Evolutionary conservation across 2,888 invertebrate genomes (phyloP).

Genomic region (Pogonocherus hispidulus): DNA sequence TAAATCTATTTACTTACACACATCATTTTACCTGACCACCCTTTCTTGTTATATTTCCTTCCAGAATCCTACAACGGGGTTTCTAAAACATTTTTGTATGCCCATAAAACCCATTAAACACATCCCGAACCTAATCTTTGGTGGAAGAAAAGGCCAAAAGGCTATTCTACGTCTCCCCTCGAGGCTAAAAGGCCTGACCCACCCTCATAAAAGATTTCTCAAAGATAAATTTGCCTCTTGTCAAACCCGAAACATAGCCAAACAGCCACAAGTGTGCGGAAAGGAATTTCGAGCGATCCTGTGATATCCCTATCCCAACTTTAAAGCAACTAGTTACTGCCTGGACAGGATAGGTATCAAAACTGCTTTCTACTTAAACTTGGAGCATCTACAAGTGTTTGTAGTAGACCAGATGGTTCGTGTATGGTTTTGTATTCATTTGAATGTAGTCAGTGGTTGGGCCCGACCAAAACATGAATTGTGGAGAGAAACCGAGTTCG

Average conservation of each 20-base stretch:
- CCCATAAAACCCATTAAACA: slow-evolving; percentile 5
- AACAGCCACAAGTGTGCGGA: slow-evolving; percentile 62
- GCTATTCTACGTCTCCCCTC: slow-evolving; percentile 38
- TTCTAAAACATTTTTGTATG: slow-evolving; percentile 7
- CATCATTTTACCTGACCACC: not conserved
- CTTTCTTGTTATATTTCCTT: too few relatives aligned
- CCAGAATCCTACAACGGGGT: too few relatives aligned
- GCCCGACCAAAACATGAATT: slow-evolving; percentile 59
- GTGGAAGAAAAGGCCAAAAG: slow-evolving; percentile 19
- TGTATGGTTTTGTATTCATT: slow-evolving; percentile 55
- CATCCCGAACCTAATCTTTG: slow-evolving; percentile 15
- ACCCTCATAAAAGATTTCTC: slow-evolving; percentile 62
- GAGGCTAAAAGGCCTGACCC: slow-evolving; percentile 50
- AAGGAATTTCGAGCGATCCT: slow-evolving; percentile 32
- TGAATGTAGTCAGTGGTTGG: slow-evolving; percentile 49
- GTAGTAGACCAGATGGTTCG: slow-evolving; percentile 56
- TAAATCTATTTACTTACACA: too few relatives aligned
- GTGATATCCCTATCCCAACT: slow-evolving; percentile 30
- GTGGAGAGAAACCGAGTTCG: slow-evolving; percentile 62
- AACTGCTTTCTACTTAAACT: slow-evolving; percentile 62
- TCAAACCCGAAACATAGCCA: slow-evolving; percentile 62
- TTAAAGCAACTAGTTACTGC: slow-evolving; percentile 30
- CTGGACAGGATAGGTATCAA: slow-evolving; percentile 51
- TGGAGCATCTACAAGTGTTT: slow-evolving; percentile 67
- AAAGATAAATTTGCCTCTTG: slow-evolving; percentile 65